A percentile compares a stretch with the other conserved stretches of the same genome.
Evolutionary conservation across 2,888 invertebrate species (phyloP).

Genomic region (Ashinkailepas kermadecensis): DNA sequence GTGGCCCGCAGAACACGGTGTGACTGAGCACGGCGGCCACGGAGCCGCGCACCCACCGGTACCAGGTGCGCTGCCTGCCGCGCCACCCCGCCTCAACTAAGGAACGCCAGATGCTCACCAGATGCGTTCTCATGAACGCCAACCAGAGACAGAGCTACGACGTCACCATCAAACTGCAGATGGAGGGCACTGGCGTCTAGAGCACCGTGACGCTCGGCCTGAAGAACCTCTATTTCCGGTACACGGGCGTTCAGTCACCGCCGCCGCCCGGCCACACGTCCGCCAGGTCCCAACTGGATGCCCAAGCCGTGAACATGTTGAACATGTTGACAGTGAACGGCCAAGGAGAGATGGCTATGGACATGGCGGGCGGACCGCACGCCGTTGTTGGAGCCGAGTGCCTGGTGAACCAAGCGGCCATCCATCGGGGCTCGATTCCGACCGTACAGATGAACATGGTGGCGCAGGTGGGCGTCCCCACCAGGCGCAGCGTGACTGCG

Average conservation of each 20-base stretch:
- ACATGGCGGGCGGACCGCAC: conserved; percentile 37
- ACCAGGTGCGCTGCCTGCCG: conserved; percentile 87
- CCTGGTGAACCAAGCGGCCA: conserved; percentile 49
- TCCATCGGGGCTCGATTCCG: conserved; percentile 56
- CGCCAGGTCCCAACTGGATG: conserved; percentile 76
- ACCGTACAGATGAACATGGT: conserved; percentile 52
- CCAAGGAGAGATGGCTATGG: conserved; percentile 63
- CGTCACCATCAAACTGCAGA: conserved; percentile 86
- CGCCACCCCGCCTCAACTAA: conserved; percentile 90
- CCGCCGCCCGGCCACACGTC: conserved; percentile 79
- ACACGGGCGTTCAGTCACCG: conserved; percentile 69
- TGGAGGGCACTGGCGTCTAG: conserved; percentile 58
- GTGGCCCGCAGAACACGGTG: conserved; percentile 78
- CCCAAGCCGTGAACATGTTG: conserved; percentile 63
- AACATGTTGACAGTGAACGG: conserved; percentile 68
- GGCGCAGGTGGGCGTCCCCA: too few species aligned
- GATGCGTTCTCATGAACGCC: conserved; percentile 72
- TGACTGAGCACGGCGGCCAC: conserved; percentile 98
- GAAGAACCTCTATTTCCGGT: conserved; percentile 97
- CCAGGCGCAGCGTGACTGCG: conserved; percentile 43
- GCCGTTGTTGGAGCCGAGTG: neutral
- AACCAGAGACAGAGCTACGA: conserved; percentile 98
- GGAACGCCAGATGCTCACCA: conserved; percentile 83
- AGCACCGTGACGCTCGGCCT: conserved; percentile 89
- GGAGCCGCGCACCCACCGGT: conserved; percentile 98